These are phyloP conservation scores for Epinephelus fuscoguttatus DNA, from an alignment of 2,113 vertebrate genomes.

Conservation along the genomic window DNA sequence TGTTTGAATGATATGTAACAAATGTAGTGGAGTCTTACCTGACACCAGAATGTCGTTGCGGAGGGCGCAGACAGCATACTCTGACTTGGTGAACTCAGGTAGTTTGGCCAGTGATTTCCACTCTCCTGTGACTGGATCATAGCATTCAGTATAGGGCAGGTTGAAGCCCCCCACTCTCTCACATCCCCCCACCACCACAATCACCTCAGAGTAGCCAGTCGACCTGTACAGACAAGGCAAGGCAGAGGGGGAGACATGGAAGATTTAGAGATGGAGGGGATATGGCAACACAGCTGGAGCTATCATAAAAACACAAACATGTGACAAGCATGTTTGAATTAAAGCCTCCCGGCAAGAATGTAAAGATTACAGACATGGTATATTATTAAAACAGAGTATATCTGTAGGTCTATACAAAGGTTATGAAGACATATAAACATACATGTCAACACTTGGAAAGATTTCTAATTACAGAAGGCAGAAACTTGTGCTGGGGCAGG, in stretches of 20 bases:
- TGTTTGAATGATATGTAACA: background rate
- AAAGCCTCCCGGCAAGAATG: background rate
- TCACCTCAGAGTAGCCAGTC: constrained; percentile 97
- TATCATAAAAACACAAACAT: constrained; percentile 1
- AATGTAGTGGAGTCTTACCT: constrained; percentile 84
- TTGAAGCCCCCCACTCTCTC: constrained; percentile 97
- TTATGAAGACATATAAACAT: constrained; percentile 15
- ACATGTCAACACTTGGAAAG: constrained; percentile 3
- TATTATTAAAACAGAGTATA: constrained; percentile 1
- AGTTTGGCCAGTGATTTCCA: constrained; percentile 98
- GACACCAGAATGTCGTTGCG: constrained; percentile 98
- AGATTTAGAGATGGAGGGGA: background rate
- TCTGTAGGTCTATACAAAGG: background rate
- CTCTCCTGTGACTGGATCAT: constrained; percentile 96
- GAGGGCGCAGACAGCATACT: constrained; percentile 96
- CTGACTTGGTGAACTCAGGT: constrained; percentile 98
- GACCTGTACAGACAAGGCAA: constrained; percentile 84
- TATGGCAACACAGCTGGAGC: constrained; percentile 4
- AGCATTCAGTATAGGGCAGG: constrained; percentile 97
- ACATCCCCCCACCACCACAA: constrained; percentile 98
- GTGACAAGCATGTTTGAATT: background rate
- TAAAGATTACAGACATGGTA: background rate
- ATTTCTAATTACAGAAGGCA: constrained; percentile 33
- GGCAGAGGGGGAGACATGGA: no score
- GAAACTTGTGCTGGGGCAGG: background rate